Base-by-base conservation (phyloP, 2,888 invertebrate genomes). In the Scrobipalpa costella region DNA sequence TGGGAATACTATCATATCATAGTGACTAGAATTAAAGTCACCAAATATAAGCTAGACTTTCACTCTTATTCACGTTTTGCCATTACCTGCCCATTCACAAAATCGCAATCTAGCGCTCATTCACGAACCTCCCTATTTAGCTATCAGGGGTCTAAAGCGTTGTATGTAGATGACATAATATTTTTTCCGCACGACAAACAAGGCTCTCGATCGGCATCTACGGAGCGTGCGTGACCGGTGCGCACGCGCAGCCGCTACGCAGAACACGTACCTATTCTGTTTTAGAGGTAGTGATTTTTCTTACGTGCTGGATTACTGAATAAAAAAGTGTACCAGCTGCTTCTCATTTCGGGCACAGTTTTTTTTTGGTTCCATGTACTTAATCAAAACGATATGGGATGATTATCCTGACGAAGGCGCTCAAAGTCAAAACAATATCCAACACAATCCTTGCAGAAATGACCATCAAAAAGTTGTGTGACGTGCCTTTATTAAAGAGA, bases 201-300 rank as follows among this genome's bases (percentile, higher is more conserved):
- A 49, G 27, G 15, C 15, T 21, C 40, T 66, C 34, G 55, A 70
- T 61, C 61, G 21, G 38, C 38, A 50, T 61, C 61, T 61, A 38
- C 19, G 64, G 34, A 63, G 58, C 62, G 62, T 69, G 75, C 79
- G 80, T 78, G 79, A 78, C 75, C 69, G 68, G 63, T 65, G 74
- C 78, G 80, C 83, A 80, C 81, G 83, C 78, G 80, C 83, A 80
- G 81, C 83, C 81, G 82, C 74, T 73, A 71, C 34, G 11, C 49
- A 55, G n/a, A n/a, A 17, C n/a, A 6, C 55, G 11, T 55, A 6
- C 55, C 8, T 55, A 55, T 55, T 55, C 33, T 55, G 55, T 33
- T n/a, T 55, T 13, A 13, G 55, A 21, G 21, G n/a, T n/a, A n/a
- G 13, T 44, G 13, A n/a, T 44, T 44, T 5, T 44, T 44, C n/a